These are phyloP conservation scores for Chaenodraco wilsoni DNA, from an alignment of 2,797 vertebrate genomes.

Conservation along the genomic window DNA sequence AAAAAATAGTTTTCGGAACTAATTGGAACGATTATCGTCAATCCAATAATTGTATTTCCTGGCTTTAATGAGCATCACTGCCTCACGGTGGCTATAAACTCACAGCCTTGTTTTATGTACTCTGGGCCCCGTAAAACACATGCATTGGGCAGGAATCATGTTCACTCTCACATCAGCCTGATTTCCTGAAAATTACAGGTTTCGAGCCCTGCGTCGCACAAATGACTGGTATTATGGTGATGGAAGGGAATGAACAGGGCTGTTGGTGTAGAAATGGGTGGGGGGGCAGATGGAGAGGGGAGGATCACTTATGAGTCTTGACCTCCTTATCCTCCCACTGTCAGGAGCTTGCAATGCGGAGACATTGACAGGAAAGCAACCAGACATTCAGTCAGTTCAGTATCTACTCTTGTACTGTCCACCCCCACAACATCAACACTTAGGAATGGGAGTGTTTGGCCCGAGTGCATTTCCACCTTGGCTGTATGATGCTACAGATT, in stretches of 20 bases:
- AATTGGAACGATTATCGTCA: neutral
- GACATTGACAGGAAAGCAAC: constrained; percentile 24
- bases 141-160: constrained; percentile 33
- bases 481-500: constrained; percentile 23
- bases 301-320: constrained; percentile 36
- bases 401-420: constrained; percentile 4
- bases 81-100: neutral
- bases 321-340: constrained; percentile 52
- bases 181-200: constrained; percentile 67
- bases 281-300: constrained; percentile 25
- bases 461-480: constrained; percentile 31
- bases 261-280: constrained; percentile 48
- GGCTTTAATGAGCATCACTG: neutral
- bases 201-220: constrained; percentile 51
- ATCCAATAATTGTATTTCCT: neutral
- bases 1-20: too few species aligned
- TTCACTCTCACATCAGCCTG: constrained; percentile 40
- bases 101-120: neutral
- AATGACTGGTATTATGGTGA: constrained; percentile 73
- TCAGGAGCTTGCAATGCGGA: constrained; percentile 22
- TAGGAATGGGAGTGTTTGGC: neutral
- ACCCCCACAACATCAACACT: neutral
- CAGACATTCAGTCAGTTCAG: constrained; percentile 31
- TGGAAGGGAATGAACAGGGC: constrained; percentile 65
- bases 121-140: constrained; percentile 16